A percentile compares a stretch with the other conserved stretches of the same genome.
Conservation (phyloP, 2,113 vertebrate genomes). For the Lichenostomus cassidix region DNA sequence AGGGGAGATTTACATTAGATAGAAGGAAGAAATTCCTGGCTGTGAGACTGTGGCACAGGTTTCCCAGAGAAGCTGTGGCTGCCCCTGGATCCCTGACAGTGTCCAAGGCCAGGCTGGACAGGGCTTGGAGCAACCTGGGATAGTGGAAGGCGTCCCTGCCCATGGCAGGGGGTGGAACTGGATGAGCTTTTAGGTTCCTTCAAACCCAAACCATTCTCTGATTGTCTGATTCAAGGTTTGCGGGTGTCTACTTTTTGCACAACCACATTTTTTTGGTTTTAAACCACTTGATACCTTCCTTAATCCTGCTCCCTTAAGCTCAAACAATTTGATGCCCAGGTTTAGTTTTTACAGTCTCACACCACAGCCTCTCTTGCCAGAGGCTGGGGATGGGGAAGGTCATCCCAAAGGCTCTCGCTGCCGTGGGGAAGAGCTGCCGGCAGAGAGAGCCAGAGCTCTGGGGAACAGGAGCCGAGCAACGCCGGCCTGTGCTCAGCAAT, state of each 20-base stretch:
- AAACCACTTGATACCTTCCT: not conserved
- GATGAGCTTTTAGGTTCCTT: not conserved
- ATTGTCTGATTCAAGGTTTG: not conserved
- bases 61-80: not conserved
- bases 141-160: not conserved
- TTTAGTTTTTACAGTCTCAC: fast-evolving
- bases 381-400: not conserved
- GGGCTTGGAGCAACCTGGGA: not conserved
- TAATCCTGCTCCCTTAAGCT: not conserved
- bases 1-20: not conserved
- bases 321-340: fast-evolving
- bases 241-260: not conserved
- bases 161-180: not conserved
- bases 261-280: not conserved
- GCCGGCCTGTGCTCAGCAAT: fast-evolving
- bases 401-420: not conserved
- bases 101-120: fast-evolving
- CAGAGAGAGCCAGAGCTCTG: constrained; percentile 28
- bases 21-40: not conserved
- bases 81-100: not conserved
- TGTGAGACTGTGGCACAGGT: not conserved
- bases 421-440: not conserved
- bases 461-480: fast-evolving
- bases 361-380: fast-evolving
- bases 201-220: not conserved